A percentile compares a stretch with the other conserved stretches of the same genome.
These are phyloP conservation scores for Sprattus sprattus DNA, from an alignment of 2,113 vertebrate species.

Conservation along the genomic window DNA sequence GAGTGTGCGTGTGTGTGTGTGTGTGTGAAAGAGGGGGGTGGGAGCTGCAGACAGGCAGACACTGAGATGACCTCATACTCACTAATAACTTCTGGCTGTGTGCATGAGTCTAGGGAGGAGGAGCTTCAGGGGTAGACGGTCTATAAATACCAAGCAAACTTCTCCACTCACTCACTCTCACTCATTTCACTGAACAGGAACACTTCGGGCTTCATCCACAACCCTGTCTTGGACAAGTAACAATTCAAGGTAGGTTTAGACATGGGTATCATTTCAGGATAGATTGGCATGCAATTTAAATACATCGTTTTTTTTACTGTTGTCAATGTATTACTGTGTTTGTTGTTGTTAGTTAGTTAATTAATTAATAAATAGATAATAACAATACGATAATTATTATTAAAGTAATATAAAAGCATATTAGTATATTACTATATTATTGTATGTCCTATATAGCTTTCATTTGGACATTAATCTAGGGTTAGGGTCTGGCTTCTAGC, in stretches of 20 bases:
- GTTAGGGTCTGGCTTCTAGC: background rate
- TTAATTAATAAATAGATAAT: too few relatives aligned
- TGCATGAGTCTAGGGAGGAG: slow-evolving; percentile 23
- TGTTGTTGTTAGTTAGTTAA: too few relatives aligned
- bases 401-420: too few relatives aligned
- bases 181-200: slow-evolving; percentile 29
- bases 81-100: slow-evolving; percentile 53
- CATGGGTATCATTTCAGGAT: background rate
- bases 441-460: too few relatives aligned
- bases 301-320: too few relatives aligned
- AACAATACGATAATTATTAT: too few relatives aligned
- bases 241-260: slow-evolving; percentile 33
- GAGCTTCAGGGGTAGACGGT: background rate
- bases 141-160: slow-evolving; percentile 56
- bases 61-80: slow-evolving; percentile 65
- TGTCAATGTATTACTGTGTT: too few relatives aligned
- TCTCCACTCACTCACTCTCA: slow-evolving; percentile 30
- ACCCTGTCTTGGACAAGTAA: background rate
- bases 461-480: background rate
- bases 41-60: slow-evolving; percentile 55
- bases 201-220: background rate
- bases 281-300: background rate
- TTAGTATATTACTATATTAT: too few relatives aligned
- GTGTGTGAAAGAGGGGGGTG: slow-evolving; percentile 14
- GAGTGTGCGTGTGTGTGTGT: slow-evolving; percentile 29